Percentiles rank a stretch among this genome's conserved stretches.
phyloP scores from a whole-genome alignment of 2,113 vertebrate genomes.

The Hucho hucho region DNA sequence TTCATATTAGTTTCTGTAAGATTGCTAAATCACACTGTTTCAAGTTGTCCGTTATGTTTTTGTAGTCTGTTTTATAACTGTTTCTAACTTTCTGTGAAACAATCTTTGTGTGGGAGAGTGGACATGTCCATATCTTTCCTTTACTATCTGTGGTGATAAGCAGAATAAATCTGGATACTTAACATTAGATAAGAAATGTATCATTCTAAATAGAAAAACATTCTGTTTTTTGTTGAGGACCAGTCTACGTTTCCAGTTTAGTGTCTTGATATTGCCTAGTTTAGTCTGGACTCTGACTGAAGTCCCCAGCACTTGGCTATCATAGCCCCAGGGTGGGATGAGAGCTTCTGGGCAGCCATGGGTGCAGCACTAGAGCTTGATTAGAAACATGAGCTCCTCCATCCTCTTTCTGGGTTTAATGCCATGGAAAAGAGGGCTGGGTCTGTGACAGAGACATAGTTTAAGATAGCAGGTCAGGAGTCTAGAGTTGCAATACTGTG shows the following conservation, averaged over 20 bases:
- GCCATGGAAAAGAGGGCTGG: slow-evolving; percentile 42
- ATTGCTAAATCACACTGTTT: no score
- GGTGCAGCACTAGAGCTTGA: slow-evolving; percentile 31
- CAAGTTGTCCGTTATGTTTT: no score
- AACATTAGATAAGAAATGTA: no score
- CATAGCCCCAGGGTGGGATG: slow-evolving; percentile 7
- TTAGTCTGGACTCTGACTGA: slow-evolving; percentile 46
- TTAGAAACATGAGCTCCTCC: slow-evolving; percentile 56
- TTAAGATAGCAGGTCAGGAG: slow-evolving; percentile 55
- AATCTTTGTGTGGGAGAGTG: no score
- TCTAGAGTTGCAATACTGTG: slow-evolving; percentile 62
- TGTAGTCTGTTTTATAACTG: no score
- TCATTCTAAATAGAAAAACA: no score
- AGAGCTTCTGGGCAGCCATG: slow-evolving; percentile 29
- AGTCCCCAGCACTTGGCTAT: slow-evolving; percentile 44
- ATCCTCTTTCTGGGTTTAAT: slow-evolving; percentile 32
- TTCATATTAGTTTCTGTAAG: no score
- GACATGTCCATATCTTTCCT: no score
- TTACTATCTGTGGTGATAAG: no score
- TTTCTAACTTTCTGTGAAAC: no score
- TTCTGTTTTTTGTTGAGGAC: no score
- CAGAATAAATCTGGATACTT: no score
- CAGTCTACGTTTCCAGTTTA: neutral
- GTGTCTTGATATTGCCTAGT: slow-evolving; percentile 18
- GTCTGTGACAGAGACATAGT: slow-evolving; percentile 42